Base-by-base conservation (phyloP, 2,797 vertebrate species). In the Ataeniobius toweri region DNA sequence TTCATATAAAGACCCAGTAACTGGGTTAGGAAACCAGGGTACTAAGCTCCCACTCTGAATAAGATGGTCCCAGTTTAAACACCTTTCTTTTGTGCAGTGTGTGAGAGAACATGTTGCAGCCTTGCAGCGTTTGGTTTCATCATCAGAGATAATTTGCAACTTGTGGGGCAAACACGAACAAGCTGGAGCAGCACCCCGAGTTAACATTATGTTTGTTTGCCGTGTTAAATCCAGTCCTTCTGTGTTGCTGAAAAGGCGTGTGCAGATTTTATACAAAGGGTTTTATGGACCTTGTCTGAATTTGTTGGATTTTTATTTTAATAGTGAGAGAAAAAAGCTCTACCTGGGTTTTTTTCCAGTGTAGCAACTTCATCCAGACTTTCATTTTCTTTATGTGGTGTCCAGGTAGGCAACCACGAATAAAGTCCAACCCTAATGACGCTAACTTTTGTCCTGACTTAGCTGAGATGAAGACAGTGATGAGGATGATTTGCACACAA, bases 21-120 rank as follows among this genome's bases (percentile, higher is more conserved):
- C n/a, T 77, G 72, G 74, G 79, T 83, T 73, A 80, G 26, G 73
- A 78, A 86, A 75, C 20, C 78, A 78, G 73, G 73, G 53, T 74
- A 36, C 61, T 72, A 22, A 67, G 53, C 56, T 39, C 70, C 70
- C 41, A 0, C 22, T 73, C 53, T 51, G 63, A 68, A 31, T 7
- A 24, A 10, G 20, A 80, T n/a, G 65, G 4, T 75, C 44, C 51
- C 24, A 7, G 1, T 53, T 22, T 46, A 73, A 72, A 24, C n/a
- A 24, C 6, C 53, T 70, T 24, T 51, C 51, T 18, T 0, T 26
- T 72, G 31, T 44, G 41, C 65, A 72, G 44, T 28, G 7, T 53
- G 77, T 67, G 39, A 0, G 0, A 6, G 36, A 70, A 53, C 67
- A 6, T 28, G 76, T 73, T 31, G 0, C 53, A 0, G 36, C 71